Evolutionary conservation across 1,140 invertebrate species (phyloP).

Genomic region (Dendroctonus ponderosae): DNA sequence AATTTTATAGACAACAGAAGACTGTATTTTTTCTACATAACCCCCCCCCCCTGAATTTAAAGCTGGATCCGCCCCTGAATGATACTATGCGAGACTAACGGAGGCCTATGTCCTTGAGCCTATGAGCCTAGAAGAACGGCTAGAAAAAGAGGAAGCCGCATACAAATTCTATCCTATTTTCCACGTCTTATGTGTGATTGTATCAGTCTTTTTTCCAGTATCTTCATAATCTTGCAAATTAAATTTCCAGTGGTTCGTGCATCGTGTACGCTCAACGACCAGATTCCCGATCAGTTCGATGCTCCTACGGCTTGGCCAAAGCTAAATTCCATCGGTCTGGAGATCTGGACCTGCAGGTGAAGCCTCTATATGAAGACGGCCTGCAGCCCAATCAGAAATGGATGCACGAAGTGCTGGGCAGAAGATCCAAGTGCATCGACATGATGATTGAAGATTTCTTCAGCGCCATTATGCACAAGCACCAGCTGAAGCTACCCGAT

Average conservation of each 20-base stretch:
- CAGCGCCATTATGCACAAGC: constrained; percentile 24
- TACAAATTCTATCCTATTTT: no score
- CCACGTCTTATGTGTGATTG: no score
- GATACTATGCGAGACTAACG: no score
- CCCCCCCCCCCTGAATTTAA: no score
- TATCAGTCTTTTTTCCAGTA: no score
- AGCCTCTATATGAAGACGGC: constrained; percentile 25
- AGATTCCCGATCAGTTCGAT: constrained; percentile 35
- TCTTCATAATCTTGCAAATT: no score
- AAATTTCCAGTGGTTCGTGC: constrained; percentile 9
- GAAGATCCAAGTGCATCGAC: constrained; percentile 29
- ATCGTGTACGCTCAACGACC: constrained; percentile 33
- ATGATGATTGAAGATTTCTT: constrained; percentile 36
- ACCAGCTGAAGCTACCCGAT: neutral
- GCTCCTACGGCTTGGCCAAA: constrained; percentile 28
- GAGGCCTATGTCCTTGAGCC: no score
- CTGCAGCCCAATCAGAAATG: constrained; percentile 33
- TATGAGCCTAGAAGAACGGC: no score
- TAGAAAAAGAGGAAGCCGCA: no score
- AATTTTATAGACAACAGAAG: no score
- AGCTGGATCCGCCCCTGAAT: no score
- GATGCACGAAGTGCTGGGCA: constrained; percentile 41
- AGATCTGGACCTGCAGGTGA: constrained; percentile 14
- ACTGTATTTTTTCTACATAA: no score
- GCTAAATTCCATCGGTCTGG: constrained; percentile 25